Base-by-base conservation (phyloP, 1,140 invertebrate species). In the Nomia melanderi region DNA sequence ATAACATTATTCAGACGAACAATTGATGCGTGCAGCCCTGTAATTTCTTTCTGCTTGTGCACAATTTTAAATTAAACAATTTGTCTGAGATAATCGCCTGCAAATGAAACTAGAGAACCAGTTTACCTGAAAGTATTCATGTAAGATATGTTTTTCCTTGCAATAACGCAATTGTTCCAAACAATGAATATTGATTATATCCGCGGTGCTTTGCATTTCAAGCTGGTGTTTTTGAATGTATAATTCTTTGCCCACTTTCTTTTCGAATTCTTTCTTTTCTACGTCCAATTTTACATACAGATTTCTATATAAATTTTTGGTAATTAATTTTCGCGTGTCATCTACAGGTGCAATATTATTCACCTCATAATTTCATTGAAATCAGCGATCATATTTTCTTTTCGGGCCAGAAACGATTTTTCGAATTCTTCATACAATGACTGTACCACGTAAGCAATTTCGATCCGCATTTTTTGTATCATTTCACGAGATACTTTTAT, bases 101-200 rank as follows among this genome's bases (percentile, higher is more conserved):
- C 8, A 6, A 53, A 33, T 5, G 20, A 23, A 6, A 56, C 56
- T 31, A 6, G 9, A 33, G 11, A n/a, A 0, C 14, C 8, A 47
- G 12, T 41, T 66, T 84, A 90, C 89, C 71, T 90, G 59, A 71
- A 88, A 91, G 62, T 84, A 36, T 47, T 81, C 59, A 33, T 90
- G 73, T 12, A 92, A 74, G 12, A 57, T 25, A 17, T 86, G 36
- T 62, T 88, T 90, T 78, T 92, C 87, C 8, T 69, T 66, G 54
- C 77, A 78, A 72, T 88, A 90, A 59, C 87, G 90, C 54, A 88
- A 82, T 67, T 89, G 83, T 81, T 93, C 92, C n/a, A 87, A 77
- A 39, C 89, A 92, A 8, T 93, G 66, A 7, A 91, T 50, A 66
- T 89, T 90, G 63, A 92, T 90, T 70, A 92, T 77, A 77, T 91